phyloP scores from a whole-genome alignment of 2,888 invertebrate species.

The Noctua janthina region DNA sequence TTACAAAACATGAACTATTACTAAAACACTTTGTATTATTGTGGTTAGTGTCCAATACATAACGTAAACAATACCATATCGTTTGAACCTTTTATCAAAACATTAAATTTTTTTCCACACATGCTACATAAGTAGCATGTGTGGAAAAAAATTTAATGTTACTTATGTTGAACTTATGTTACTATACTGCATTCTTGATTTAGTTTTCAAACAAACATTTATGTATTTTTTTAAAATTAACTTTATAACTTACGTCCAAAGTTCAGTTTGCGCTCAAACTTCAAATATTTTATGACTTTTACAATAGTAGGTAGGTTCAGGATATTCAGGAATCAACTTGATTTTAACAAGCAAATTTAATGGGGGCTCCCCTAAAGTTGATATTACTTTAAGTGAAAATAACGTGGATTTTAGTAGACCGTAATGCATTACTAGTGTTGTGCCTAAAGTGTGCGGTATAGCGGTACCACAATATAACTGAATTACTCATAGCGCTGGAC shows the following conservation, averaged over 20 bases:
- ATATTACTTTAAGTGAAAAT: not conserved
- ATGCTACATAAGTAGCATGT: too few relatives aligned
- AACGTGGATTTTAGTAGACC: not conserved
- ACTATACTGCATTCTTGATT: not conserved
- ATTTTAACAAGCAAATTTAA: not conserved
- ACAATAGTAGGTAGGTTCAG: not conserved
- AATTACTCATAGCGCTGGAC: constrained; percentile 56
- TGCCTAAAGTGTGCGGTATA: constrained; percentile 30
- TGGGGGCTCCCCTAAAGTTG: too few relatives aligned
- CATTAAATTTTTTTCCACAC: constrained; percentile 4
- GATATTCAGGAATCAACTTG: not conserved
- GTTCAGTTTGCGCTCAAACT: not conserved
- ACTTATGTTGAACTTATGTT: too few relatives aligned
- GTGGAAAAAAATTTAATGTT: too few relatives aligned
- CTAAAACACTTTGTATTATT: not conserved
- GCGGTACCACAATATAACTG: constrained; percentile 39
- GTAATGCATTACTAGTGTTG: constrained; percentile 6
- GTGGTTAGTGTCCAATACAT: not conserved
- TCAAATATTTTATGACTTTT: not conserved
- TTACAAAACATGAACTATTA: not conserved
- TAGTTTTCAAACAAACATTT: not conserved
- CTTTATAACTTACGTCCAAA: not conserved
- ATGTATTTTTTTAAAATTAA: not conserved
- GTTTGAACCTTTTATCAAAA: not conserved
- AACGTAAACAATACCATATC: not conserved